A percentile compares a stretch with the other conserved stretches of the same genome.
phyloP scores from a whole-genome alignment of 2,113 vertebrate species.

The Takifugu flavidus region DNA sequence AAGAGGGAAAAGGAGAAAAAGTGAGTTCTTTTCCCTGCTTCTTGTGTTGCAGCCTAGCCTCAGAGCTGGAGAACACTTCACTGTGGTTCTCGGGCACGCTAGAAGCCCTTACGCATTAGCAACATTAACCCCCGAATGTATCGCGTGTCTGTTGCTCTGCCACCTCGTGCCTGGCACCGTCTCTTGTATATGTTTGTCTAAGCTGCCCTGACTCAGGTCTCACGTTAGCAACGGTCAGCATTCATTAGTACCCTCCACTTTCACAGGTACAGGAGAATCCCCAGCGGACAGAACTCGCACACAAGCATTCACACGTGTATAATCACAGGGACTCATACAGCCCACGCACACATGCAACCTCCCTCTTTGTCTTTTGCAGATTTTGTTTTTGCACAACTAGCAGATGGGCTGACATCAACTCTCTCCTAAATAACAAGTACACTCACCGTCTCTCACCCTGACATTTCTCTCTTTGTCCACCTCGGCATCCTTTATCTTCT shows the following conservation, averaged over 20 bases:
- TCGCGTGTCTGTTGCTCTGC: constrained; percentile 11
- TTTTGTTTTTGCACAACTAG: constrained; percentile 45
- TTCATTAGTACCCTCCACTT: constrained; percentile 46
- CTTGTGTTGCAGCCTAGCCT: constrained; percentile 48
- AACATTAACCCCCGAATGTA: constrained; percentile 27
- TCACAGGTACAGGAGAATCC: constrained; percentile 52
- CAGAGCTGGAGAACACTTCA: constrained; percentile 23
- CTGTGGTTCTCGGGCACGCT: constrained; percentile 47
- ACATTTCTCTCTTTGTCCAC: constrained; percentile 23
- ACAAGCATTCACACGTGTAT: neutral
- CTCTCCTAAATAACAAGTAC: constrained; percentile 51
- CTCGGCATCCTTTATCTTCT: constrained; percentile 4
- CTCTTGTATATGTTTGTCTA: constrained; percentile 10
- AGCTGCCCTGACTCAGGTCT: constrained; percentile 12
- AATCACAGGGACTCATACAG: constrained; percentile 24
- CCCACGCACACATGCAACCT: constrained; percentile 37
- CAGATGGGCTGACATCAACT: constrained; percentile 63
- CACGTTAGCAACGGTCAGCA: constrained; percentile 52
- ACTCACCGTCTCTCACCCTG: constrained; percentile 29
- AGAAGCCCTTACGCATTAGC: constrained; percentile 34
- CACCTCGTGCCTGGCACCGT: constrained; percentile 16
- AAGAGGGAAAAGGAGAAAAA: constrained; percentile 39
- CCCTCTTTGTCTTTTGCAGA: constrained; percentile 39
- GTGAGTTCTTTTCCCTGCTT: constrained; percentile 41
- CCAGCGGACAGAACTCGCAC: neutral